Evolutionary conservation across 2,113 vertebrate genomes (phyloP), one percentile per base, ranked within the genome.

Genomic region (Xenopus laevis): DNA sequence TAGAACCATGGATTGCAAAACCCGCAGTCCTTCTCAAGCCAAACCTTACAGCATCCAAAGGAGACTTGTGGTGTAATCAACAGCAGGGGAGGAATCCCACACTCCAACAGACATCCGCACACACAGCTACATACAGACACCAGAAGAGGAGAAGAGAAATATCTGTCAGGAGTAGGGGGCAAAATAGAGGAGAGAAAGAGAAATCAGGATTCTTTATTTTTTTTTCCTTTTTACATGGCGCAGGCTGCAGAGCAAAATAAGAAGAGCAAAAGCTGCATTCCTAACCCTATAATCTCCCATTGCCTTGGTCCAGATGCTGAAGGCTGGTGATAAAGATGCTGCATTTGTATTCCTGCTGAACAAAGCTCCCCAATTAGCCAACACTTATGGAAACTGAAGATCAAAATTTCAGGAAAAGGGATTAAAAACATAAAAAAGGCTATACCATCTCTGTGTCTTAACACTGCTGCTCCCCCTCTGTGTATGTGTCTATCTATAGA

Each of bases 311-410:
- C 87, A 82, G 90, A 90, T 89, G 90, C 93, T 91, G 93, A 91
- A 91, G 89, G 91, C 91, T 85, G 87, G 91, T 55, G 89, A 87
- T 93, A 90, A 91, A 87, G 89, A 89, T 84, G 89, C 94, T 91
- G 89, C 87, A 87, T 91, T 91, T 89, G 85, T 90, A 86, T 93
- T 95, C 93, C 90, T 94, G 92, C 92, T 92, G 95, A 93, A 95
- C 93, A 92, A 88, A 93, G 87, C 89, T 92, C 88, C 90, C 91
- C 91, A 92, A 93, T 93, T 95, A 95, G 93, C 91, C 89, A 89
- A 93, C 94, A 94, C 96, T 91, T 98, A 98, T 98, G 96, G 96
- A 99, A 98, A 95, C 95, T 94, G 96, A 95, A 93, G 96, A 98
- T 88, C 96, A 93, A 86, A 97, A 98, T 98, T 98, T 99, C 96